These are phyloP conservation scores for Heterotis niloticus DNA, from an alignment of 2,113 vertebrate genomes.

Conservation along the genomic window DNA sequence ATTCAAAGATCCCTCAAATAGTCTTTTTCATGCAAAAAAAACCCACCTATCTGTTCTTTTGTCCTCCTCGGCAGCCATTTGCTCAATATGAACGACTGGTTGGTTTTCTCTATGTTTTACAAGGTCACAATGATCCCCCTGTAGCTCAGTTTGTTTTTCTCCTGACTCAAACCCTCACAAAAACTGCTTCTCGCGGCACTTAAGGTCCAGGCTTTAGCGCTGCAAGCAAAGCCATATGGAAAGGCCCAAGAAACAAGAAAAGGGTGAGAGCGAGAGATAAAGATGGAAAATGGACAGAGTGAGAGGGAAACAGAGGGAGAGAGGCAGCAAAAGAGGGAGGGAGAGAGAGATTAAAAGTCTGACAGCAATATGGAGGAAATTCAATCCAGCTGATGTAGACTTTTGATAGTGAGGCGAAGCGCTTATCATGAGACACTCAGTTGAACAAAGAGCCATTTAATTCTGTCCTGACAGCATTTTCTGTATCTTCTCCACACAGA, in stretches of 20 bases:
- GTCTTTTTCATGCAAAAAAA: background rate
- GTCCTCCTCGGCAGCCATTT: background rate
- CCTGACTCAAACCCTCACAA: background rate
- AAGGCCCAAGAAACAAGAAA: constrained; percentile 48
- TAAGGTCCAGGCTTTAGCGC: background rate
- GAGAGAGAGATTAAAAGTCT: constrained; percentile 58
- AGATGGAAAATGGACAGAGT: constrained; percentile 51
- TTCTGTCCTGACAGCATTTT: constrained; percentile 66
- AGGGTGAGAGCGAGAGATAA: background rate
- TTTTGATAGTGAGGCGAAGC: constrained; percentile 65
- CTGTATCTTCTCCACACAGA: constrained; percentile 61
- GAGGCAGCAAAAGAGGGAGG: constrained; percentile 54
- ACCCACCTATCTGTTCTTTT: background rate
- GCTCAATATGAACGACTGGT: background rate
- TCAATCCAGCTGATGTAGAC: constrained; percentile 74
- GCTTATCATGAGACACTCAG: constrained; percentile 68
- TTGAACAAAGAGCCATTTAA: constrained; percentile 70
- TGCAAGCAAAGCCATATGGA: constrained; percentile 46
- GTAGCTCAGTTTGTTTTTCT: background rate
- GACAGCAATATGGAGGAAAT: constrained; percentile 76
- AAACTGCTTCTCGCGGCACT: background rate
- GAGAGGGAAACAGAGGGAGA: constrained; percentile 58
- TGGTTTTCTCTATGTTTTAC: background rate
- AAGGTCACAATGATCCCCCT: background rate
- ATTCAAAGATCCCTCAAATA: background rate